phyloP scores from a whole-genome alignment of 2,888 invertebrate genomes.

The Aromia moschata region DNA sequence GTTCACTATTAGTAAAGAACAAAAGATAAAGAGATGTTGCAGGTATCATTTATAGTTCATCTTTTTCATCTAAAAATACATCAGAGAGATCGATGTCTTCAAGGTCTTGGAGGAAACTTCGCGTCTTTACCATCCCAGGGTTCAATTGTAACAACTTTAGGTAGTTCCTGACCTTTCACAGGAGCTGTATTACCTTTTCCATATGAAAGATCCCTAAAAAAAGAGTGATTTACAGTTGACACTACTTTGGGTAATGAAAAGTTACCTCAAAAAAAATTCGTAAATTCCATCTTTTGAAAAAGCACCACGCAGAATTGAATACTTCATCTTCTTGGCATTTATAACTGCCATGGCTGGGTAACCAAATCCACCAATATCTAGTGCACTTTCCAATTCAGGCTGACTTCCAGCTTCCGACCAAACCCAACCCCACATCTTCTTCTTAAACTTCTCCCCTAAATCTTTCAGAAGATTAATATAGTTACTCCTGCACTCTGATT shows the following conservation, averaged over 20 bases:
- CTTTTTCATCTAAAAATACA: conserved; percentile 82
- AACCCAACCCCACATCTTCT: conserved; percentile 96
- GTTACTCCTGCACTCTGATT: conserved; percentile 89
- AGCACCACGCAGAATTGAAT: conserved; percentile 89
- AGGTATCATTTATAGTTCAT: conserved; percentile 70
- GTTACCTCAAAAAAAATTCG: conserved; percentile 80
- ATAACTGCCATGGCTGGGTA: conserved; percentile 98
- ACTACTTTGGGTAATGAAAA: background rate
- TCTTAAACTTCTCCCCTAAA: conserved; percentile 91
- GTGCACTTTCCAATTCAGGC: conserved; percentile 80
- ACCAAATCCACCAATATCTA: conserved; percentile 97
- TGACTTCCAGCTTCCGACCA: conserved; percentile 96
- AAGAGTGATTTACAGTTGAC: conserved; percentile 8
- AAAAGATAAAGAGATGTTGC: background rate
- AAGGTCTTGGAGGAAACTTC: conserved; percentile 79
- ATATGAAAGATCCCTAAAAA: conserved; percentile 83
- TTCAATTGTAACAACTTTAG: conserved; percentile 72
- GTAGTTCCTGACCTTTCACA: conserved; percentile 83
- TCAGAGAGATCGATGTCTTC: conserved; percentile 95
- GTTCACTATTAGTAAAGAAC: conserved; percentile 17
- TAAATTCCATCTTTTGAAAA: conserved; percentile 95
- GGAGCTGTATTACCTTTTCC: conserved; percentile 93
- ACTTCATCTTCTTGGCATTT: conserved; percentile 97
- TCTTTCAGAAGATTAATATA: conserved; percentile 78
- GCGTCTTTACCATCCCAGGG: conserved; percentile 98